These are phyloP conservation scores for Pangasius sanitwongsei DNA, from an alignment of 2,797 vertebrate species.

Conservation along the genomic window DNA sequence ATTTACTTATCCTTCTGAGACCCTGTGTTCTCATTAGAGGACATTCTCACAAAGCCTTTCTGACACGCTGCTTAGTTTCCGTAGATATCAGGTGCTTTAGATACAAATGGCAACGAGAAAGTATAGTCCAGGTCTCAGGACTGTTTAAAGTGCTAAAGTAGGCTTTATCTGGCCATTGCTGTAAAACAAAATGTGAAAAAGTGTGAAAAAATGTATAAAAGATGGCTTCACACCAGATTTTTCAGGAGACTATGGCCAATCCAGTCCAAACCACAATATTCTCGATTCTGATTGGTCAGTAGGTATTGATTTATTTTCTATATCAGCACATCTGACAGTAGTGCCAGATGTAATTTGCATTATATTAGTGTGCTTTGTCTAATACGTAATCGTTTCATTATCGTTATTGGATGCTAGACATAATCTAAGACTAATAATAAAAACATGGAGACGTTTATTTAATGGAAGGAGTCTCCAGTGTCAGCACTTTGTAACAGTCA, in stretches of 20 bases:
- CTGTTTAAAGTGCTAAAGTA: background rate
- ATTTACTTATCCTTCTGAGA: constrained; percentile 19
- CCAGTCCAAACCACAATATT: background rate
- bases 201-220: background rate
- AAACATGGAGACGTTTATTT: background rate
- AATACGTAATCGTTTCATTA: background rate
- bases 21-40: constrained; percentile 6
- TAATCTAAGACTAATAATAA: background rate
- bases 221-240: background rate
- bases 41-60: background rate
- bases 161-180: background rate
- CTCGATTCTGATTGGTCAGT: background rate
- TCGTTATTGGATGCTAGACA: background rate
- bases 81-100: background rate
- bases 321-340: background rate
- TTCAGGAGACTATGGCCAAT: background rate
- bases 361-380: background rate
- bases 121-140: background rate
- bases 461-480: background rate
- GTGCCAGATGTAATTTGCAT: background rate
- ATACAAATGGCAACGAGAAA: background rate
- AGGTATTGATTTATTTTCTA: background rate
- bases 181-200: background rate
- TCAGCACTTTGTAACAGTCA: background rate
- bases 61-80: background rate